Conservation (phyloP, 2,113 vertebrate species). For the Nycticebus coucang region DNA sequence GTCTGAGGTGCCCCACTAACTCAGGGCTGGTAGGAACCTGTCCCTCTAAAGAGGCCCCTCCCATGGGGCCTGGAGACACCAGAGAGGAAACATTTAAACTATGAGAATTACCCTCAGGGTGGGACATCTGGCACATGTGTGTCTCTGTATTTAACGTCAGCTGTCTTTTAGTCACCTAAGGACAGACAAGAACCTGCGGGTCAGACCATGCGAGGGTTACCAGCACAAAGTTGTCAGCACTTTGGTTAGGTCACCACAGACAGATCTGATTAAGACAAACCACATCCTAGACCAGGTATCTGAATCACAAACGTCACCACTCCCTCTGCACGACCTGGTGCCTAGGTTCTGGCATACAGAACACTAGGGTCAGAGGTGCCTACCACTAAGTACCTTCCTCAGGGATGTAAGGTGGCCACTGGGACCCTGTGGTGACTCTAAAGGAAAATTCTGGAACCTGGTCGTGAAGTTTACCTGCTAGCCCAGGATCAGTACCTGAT, state of each 20-base stretch:
- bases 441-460: not conserved
- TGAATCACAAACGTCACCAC: not conserved
- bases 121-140: no score
- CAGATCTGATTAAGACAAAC: not conserved
- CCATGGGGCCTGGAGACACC: not conserved
- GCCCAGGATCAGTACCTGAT: not conserved
- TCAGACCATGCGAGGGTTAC: not conserved
- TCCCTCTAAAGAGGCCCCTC: not conserved
- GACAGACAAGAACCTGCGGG: no score
- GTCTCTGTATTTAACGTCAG: not conserved
- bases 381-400: not conserved
- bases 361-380: not conserved
- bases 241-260: fast-evolving
- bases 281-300: not conserved
- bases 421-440: not conserved
- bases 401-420: not conserved
- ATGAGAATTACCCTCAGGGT: fast-evolving
- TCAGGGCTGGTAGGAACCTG: not conserved
- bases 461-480: not conserved
- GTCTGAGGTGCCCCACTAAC: not conserved
- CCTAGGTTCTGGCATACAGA: not conserved
- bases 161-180: not conserved
- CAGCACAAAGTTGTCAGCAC: fast-evolving
- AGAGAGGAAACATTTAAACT: fast-evolving
- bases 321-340: fast-evolving